Evolutionary conservation across 2,113 vertebrate genomes (phyloP).

Genomic region (Psettodes erumei): DNA sequence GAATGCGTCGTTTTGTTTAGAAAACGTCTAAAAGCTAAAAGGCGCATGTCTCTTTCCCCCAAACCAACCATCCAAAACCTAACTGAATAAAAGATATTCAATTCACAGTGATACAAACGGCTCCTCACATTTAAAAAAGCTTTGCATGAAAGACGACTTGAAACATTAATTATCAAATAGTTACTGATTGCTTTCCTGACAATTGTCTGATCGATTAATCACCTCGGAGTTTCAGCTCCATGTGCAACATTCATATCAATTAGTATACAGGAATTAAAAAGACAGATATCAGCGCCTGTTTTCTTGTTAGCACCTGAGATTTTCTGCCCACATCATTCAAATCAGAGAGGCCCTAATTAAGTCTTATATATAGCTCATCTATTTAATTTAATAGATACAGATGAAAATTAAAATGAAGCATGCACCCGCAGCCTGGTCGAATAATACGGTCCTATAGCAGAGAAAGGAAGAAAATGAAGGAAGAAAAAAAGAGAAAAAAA

Average conservation of each 20-base stretch:
- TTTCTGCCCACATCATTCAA: neutral
- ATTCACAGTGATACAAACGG: neutral
- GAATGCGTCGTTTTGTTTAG: neutral
- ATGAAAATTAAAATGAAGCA: neutral
- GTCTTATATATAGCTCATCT: neutral
- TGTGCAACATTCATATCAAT: neutral
- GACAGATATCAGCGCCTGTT: neutral
- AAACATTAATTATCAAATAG: neutral
- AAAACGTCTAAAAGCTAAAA: no score
- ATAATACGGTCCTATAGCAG: neutral
- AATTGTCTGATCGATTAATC: neutral
- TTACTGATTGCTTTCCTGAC: neutral
- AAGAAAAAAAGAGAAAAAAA: neutral
- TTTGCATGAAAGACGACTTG: neutral
- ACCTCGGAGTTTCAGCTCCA: neutral
- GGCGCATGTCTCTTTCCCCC: neutral
- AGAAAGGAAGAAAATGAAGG: neutral
- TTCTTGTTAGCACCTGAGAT: conserved; percentile 1
- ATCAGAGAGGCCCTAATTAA: neutral
- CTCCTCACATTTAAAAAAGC: neutral
- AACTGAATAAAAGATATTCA: neutral
- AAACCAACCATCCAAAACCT: neutral
- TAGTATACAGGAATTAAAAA: neutral
- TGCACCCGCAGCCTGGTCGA: neutral
- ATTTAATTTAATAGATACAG: neutral